Base-by-base conservation (phyloP, 2,113 vertebrate species). In the Equus przewalskii region DNA sequence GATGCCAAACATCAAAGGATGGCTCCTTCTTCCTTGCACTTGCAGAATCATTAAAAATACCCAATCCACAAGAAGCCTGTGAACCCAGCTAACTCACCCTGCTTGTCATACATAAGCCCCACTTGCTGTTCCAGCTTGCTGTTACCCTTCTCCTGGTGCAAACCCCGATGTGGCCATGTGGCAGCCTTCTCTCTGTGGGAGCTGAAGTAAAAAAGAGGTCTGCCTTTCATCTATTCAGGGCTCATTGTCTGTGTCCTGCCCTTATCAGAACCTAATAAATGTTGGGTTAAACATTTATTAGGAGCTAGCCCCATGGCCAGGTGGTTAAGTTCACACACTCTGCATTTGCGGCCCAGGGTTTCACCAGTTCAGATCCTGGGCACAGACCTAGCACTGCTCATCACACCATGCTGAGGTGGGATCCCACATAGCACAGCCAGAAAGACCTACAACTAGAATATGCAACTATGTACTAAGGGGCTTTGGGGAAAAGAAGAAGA, bases 41-140 rank as follows among this genome's bases (percentile, higher is more conserved):
- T 92, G 26, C 18, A 94, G 58, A 56, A 89, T 41, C 56, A 84
- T 83, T 62, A 67, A 88, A 96, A 86, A 62, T 69, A 56, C n/a
- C 28, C 60, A 88, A 2, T 8, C 44, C 26, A 84, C 5, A 88
- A 76, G 41, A 75, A 75, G 51, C 19, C 78, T 79, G 33, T 5
- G 73, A 96, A 36, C 26, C 21, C 67, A 15, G 33, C 58, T 33
- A 60, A 69, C 26, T 15, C 3, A 30, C 30, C 64, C 30, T 15
- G 16, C 14, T 19, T 92, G 3, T 46, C 33, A 54, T 44, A 75
- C 44, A 62, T 1, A 54, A 87, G 70, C 15, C 41, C 62, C 51
- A 44, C 2, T 51, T 30, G 14, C 24, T 28, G n/a, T 54, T 73
- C 16, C 41, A 49, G 65, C 13, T 69, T n/a, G 14, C 41, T 12